A percentile compares a stretch with the other conserved stretches of the same genome.
These are phyloP conservation scores for Apamea anceps DNA, from an alignment of 2,888 invertebrate genomes.

Conservation along the genomic window DNA sequence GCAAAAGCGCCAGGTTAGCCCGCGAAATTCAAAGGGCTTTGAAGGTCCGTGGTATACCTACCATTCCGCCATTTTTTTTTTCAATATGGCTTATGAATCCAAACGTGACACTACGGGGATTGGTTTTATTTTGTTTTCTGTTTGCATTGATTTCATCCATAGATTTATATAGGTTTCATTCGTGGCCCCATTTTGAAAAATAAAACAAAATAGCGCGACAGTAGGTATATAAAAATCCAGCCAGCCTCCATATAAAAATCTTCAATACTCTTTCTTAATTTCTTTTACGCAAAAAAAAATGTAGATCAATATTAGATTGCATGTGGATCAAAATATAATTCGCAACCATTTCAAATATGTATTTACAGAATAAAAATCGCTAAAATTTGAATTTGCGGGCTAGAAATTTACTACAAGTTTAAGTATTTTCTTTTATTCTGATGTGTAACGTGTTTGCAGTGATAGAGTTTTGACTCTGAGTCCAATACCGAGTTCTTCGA, in stretches of 20 bases:
- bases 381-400: background rate
- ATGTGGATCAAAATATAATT: background rate
- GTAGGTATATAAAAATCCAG: background rate
- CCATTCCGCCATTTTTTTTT: background rate
- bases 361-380: background rate
- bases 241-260: background rate
- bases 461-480: conserved; percentile 95
- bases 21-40: background rate
- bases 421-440: background rate
- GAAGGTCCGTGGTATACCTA: background rate
- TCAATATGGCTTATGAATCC: background rate
- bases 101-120: background rate
- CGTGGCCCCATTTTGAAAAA: background rate
- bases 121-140: background rate
- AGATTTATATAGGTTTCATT: background rate
- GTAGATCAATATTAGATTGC: background rate
- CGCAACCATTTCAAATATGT: no score
- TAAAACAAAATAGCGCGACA: background rate
- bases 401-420: background rate
- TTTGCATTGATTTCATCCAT: background rate
- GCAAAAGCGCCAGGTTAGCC: background rate
- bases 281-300: background rate
- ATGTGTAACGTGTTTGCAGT: conserved; percentile 77
- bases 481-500: conserved; percentile 96
- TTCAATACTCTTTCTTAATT: background rate